Evolutionary conservation across 2,797 vertebrate genomes (phyloP).

Genomic region (Morus bassanus): DNA sequence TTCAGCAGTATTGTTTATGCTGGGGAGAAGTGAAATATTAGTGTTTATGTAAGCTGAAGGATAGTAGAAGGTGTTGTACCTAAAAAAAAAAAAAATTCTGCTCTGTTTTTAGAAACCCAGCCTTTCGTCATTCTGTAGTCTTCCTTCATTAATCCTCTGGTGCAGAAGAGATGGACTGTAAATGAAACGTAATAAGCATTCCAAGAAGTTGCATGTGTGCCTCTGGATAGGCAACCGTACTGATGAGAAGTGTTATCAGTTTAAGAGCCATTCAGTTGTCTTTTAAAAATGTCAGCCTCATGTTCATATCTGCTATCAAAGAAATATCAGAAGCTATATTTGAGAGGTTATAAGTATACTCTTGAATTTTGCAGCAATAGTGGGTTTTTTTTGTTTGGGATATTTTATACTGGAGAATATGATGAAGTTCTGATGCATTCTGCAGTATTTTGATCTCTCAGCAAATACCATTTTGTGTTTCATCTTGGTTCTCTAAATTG

Average conservation of each 20-base stretch:
- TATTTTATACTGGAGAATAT: background rate
- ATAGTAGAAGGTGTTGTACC: background rate
- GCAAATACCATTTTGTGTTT: background rate
- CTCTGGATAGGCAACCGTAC: background rate
- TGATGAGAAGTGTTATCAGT: background rate
- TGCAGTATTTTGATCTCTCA: background rate
- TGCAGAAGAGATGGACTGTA: background rate
- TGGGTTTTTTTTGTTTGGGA: background rate
- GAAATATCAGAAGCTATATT: background rate
- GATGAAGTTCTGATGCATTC: background rate
- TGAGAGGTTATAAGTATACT: background rate
- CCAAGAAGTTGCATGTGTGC: background rate
- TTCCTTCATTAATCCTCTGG: background rate
- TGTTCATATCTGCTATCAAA: background rate
- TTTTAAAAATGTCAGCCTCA: background rate
- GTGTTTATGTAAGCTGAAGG: background rate
- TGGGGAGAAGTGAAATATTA: background rate
- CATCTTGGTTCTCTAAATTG: background rate
- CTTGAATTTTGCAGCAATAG: background rate
- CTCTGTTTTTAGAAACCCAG: background rate
- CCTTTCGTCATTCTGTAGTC: background rate
- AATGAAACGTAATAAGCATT: background rate
- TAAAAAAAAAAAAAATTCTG: background rate
- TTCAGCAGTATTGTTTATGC: background rate
- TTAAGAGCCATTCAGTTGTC: background rate